These are phyloP conservation scores for Neria commutata DNA, from an alignment of 2,888 invertebrate species.

Conservation along the genomic window DNA sequence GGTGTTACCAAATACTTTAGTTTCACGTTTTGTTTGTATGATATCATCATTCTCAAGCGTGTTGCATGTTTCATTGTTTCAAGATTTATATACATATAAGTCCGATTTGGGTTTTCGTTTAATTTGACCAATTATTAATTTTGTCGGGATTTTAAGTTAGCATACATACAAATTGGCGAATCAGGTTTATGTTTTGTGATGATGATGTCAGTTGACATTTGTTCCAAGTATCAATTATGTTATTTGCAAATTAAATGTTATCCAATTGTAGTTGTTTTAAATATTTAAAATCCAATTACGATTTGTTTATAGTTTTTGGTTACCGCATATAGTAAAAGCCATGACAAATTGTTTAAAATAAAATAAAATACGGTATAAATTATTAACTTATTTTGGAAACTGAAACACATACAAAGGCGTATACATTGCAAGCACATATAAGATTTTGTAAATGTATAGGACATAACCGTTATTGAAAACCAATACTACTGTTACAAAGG, in stretches of 20 bases:
- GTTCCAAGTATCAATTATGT: constrained; percentile 23
- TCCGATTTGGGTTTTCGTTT: constrained; percentile 26
- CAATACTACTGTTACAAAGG: too few species aligned
- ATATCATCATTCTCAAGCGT: constrained; percentile 18
- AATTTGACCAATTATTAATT: constrained; percentile 11
- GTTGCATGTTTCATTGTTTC: constrained; percentile 14
- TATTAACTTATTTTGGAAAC: neutral
- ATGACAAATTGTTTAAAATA: constrained; percentile 34
- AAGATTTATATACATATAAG: constrained; percentile 28
- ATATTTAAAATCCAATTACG: constrained; percentile 26
- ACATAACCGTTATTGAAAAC: too few species aligned
- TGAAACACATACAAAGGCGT: too few species aligned
- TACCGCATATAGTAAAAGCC: constrained; percentile 39
- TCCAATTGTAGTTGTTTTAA: constrained; percentile 28
- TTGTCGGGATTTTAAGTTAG: constrained; percentile 27
- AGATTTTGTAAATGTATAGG: too few species aligned
- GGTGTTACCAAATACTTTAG: constrained; percentile 62
- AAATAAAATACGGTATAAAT: constrained; percentile 20
- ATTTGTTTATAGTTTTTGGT: constrained; percentile 33
- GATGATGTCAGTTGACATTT: constrained; percentile 24
- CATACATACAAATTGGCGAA: constrained; percentile 43
- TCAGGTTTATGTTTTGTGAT: constrained; percentile 27
- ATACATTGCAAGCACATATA: too few species aligned
- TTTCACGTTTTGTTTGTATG: constrained; percentile 35
- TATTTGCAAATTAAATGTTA: constrained; percentile 28